Base-by-base conservation (phyloP, 2,888 invertebrate species). In the Halocaridina rubra region DNA sequence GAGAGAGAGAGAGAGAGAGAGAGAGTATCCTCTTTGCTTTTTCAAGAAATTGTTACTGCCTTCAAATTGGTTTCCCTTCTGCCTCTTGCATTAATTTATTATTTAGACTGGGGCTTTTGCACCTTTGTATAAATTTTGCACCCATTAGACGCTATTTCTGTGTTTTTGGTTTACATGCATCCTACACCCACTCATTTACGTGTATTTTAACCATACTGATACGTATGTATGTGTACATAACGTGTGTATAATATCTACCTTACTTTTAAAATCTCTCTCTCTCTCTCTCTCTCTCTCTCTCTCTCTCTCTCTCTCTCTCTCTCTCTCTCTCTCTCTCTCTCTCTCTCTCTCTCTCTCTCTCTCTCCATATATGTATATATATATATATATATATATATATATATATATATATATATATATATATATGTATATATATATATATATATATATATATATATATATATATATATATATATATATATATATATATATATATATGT, bases 221-320 rank as follows among this genome's bases (percentile, higher is more conserved):
- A n/a, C n/a, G n/a, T n/a, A n/a, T n/a, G n/a, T n/a, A n/a, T n/a
- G n/a, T n/a, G n/a, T n/a, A n/a, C n/a, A n/a, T n/a, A n/a, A n/a
- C n/a, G n/a, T n/a, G n/a, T n/a, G n/a, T n/a, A n/a, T n/a, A n/a
- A n/a, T n/a, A n/a, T n/a, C n/a, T n/a, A n/a, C n/a, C n/a, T n/a
- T n/a, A n/a, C n/a, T n/a, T n/a, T n/a, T n/a, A n/a, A n/a, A n/a
- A n/a, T 53, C 53, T 53, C 53, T 16, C 64, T 74, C 75, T 75
- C 81, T 61, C 79, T 75, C 75, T 29, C 81, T 74, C 59, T 75
- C 81, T 53, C 75, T 61, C 64, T 53, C n/a, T 19, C 74, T 81
- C 64, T 75, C 61, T 75, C 64, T 81, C 75, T 76, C 61, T 69
- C 27, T 72, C 72, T 72, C 72, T 72, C 75, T 30, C 19, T 4